Base-by-base conservation (phyloP, 2,797 vertebrate species). In the Diglossa cyanea region DNA sequence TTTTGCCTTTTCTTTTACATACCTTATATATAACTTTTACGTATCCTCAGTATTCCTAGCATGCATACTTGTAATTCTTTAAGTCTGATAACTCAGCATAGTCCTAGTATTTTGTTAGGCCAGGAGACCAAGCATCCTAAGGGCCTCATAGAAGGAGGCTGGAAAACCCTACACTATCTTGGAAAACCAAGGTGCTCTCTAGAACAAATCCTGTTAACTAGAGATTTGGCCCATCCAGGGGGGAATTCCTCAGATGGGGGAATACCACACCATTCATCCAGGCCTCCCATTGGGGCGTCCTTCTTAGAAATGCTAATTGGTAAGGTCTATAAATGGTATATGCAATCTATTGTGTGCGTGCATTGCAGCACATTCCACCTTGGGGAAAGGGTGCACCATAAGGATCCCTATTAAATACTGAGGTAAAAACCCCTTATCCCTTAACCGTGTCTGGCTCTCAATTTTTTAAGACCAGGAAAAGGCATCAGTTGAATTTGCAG, bases 311-410 rank as follows among this genome's bases (percentile, higher is more conserved):
- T 66, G 28, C 11, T 47, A 9, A 55, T 55, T 55, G 20, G 7
- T 13, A 66, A 66, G 33, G 51, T 47, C 21, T 47, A 9, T n/a
- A 66, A 55, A 55, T 47, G 25, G 61, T 12, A 37, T 31, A 11
- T 1, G 1, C 6, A 5, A 26, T n/a, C 21, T 65, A 8, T 17
- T 0, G 0, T 39, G 21, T 45, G 26, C 13, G 28, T 55, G 17
- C 26, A 37, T 16, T 37, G 48, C 5, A 4, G 39, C 17, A 8
- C 20, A 24, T 77, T 21, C n/a, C 26, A n/a, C n/a, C 17, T 31
- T 45, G 48, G 39, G 1, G 2, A 53, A 44, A 31, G 1, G 2
- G 9, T 63, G 20, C 60, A 44, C 20, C n/a, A 25, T 25, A 20
- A 45, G 40, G 8, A 47, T 55, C 28, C 17, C 8, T n/a, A 39